Percentiles rank a stretch among this genome's conserved stretches.
Conservation (phyloP, 1,140 invertebrate species). For the Drosophila orena region DNA sequence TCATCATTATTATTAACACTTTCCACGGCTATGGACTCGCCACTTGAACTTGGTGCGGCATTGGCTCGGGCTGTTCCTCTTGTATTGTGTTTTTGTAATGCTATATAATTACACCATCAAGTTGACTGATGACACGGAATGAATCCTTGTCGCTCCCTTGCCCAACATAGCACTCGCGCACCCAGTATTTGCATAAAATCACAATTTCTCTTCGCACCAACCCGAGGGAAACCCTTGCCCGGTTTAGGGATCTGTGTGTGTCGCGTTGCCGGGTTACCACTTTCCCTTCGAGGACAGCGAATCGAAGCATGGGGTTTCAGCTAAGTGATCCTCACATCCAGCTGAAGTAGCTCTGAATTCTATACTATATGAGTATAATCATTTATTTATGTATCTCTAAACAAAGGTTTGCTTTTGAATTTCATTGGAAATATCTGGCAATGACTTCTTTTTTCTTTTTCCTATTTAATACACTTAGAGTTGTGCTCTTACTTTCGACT, state of each 20-base stretch:
- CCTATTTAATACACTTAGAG: conserved; percentile 2
- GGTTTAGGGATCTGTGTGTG: conserved; percentile 15
- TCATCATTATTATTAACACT: conserved; percentile 79
- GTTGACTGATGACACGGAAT: conserved; percentile 85
- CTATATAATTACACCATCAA: conserved; percentile 85
- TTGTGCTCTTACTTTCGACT: background rate
- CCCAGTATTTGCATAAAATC: conserved; percentile 74
- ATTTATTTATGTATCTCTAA: background rate
- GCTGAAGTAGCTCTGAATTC: background rate
- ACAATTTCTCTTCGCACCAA: conserved; percentile 71
- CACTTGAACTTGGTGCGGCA: conserved; percentile 67
- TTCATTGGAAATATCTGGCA: background rate
- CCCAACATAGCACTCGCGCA: conserved; percentile 40
- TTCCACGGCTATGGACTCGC: conserved; percentile 36
- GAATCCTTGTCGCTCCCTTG: conserved; percentile 82
- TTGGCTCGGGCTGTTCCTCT: conserved; percentile 26
- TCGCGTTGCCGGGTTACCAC: background rate
- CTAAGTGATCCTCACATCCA: background rate
- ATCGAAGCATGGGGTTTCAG: background rate
- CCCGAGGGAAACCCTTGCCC: conserved; percentile 35
- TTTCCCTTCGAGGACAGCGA: background rate
- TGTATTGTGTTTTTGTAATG: conserved; percentile 64
- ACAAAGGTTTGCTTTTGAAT: too few species aligned
- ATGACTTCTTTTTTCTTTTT: conserved; percentile 11
- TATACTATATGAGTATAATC: too few species aligned